These are phyloP conservation scores for Apaloderma vittatum DNA, from an alignment of 2,113 vertebrate genomes.

Conservation along the genomic window DNA sequence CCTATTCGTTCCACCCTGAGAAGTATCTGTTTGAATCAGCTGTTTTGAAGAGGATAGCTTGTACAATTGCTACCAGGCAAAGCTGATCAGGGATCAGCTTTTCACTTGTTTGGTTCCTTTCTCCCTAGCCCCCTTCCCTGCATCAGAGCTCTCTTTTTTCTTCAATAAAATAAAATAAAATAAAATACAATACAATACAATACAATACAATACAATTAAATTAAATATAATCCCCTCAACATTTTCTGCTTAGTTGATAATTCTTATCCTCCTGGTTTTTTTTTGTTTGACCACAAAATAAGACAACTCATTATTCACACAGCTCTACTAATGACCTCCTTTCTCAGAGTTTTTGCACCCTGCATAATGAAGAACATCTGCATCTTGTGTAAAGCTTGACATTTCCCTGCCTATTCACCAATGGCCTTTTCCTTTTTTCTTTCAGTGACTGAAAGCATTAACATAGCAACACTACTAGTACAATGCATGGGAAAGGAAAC, in stretches of 20 bases:
- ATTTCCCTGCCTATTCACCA: conserved; percentile 45
- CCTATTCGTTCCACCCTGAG: neutral
- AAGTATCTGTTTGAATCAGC: neutral
- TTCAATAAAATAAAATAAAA: neutral
- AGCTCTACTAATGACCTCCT: conserved; percentile 28
- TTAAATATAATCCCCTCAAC: too few species aligned
- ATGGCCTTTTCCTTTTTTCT: conserved; percentile 13
- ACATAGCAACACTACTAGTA: neutral
- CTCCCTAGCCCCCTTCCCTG: neutral
- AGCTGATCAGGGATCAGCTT: neutral
- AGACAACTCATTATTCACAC: conserved; percentile 9
- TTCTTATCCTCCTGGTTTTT: neutral
- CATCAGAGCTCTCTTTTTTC: neutral
- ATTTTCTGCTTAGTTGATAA: neutral
- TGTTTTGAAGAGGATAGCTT: neutral
- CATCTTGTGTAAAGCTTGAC: conserved; percentile 21
- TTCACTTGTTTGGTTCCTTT: neutral
- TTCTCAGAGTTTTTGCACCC: conserved; percentile 4
- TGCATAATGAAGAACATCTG: conserved; percentile 48
- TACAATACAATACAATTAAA: too few species aligned
- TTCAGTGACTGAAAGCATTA: neutral
- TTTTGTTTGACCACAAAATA: neutral
- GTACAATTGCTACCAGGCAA: neutral
- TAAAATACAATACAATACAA: too few species aligned
- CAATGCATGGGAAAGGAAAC: conserved; percentile 15